phyloP scores from a whole-genome alignment of 2,888 invertebrate species.

The Heteromurus nitidus region DNA sequence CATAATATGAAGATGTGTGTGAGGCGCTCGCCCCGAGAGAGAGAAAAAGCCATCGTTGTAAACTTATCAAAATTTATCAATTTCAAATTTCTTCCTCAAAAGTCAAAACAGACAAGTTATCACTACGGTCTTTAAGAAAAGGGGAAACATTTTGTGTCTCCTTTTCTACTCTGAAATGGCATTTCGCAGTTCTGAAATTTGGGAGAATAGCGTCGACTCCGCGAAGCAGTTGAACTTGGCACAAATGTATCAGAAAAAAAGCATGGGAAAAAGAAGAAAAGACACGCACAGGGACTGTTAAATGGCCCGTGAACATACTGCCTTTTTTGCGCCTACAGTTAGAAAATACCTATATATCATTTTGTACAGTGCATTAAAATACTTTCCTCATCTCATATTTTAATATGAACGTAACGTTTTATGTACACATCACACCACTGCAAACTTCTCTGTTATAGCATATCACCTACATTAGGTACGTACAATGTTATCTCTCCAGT shows the following conservation, averaged over 20 bases:
- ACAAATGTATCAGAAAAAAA: not conserved
- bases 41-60: slow-evolving; percentile 35
- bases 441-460: slow-evolving; percentile 9
- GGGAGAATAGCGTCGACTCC: too few relatives aligned
- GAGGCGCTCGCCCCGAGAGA: not conserved
- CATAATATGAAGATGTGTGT: not conserved
- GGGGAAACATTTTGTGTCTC: too few relatives aligned
- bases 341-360: slow-evolving; percentile 32
- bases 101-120: slow-evolving; percentile 53
- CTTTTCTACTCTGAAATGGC: too few relatives aligned
- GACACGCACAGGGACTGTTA: slow-evolving; percentile 48
- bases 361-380: slow-evolving; percentile 31
- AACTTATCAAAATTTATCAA: slow-evolving; percentile 59
- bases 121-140: slow-evolving; percentile 7
- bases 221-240: too few relatives aligned
- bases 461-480: not conserved
- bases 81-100: slow-evolving; percentile 50
- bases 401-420: slow-evolving; percentile 22
- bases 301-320: slow-evolving; percentile 52
- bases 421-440: not conserved
- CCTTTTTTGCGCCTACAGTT: slow-evolving; percentile 36
- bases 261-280: slow-evolving; percentile 16
- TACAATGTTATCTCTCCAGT: not conserved
- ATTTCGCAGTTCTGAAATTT: too few relatives aligned
- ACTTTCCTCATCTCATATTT: slow-evolving; percentile 27